These are phyloP conservation scores for Neuroscelio doddi DNA, from an alignment of 2,888 invertebrate genomes.

Conservation along the genomic window DNA sequence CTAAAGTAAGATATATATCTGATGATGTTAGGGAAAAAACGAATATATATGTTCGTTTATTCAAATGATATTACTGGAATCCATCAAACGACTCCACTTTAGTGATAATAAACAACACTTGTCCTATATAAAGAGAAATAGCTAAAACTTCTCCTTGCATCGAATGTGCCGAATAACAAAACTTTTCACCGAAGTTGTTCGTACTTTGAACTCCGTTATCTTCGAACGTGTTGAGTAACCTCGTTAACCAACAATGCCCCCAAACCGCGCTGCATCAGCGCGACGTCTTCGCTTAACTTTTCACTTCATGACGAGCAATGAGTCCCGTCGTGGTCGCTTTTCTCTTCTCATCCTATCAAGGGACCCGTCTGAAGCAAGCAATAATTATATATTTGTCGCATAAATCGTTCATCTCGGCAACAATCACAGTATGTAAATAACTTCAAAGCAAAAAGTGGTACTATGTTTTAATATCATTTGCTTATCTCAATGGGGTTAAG, in stretches of 20 bases:
- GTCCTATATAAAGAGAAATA: too few relatives aligned
- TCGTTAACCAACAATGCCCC: constrained; percentile 68
- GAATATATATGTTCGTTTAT: too few relatives aligned
- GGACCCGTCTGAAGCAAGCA: constrained; percentile 20
- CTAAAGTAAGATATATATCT: too few relatives aligned
- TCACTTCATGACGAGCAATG: constrained; percentile 61
- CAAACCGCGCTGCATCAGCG: constrained; percentile 48
- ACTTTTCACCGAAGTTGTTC: constrained; percentile 63
- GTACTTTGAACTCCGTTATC: constrained; percentile 67
- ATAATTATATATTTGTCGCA: constrained; percentile 42
- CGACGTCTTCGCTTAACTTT: constrained; percentile 58
- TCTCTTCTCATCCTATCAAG: constrained; percentile 7
- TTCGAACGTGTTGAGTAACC: constrained; percentile 69
- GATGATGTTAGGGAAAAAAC: too few relatives aligned
- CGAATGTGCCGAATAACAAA: constrained; percentile 45
- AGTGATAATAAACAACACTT: too few relatives aligned
- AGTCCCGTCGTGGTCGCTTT: constrained; percentile 29
- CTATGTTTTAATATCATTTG: neutral
- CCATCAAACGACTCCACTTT: too few relatives aligned
- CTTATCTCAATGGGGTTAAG: neutral
- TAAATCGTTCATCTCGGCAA: constrained; percentile 31
- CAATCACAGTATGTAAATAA: too few relatives aligned
- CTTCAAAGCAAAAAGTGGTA: neutral
- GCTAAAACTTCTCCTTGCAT: constrained; percentile 20
- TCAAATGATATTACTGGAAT: too few relatives aligned